These are phyloP conservation scores for Orientallactaga bullata DNA, from an alignment of 2,113 vertebrate species.

Conservation along the genomic window DNA sequence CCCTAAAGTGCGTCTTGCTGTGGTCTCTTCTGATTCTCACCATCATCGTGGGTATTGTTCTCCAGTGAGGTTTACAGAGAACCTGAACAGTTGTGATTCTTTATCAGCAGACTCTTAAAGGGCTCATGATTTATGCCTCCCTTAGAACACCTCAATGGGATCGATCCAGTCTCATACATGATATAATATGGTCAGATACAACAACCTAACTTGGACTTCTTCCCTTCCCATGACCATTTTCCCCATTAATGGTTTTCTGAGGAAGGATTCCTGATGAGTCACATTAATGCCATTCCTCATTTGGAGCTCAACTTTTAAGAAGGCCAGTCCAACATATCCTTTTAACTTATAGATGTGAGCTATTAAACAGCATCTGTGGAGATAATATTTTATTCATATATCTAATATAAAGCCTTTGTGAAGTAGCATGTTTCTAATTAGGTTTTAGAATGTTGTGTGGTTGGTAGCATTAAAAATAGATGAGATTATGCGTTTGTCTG, in stretches of 20 bases:
- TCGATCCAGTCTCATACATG: not conserved
- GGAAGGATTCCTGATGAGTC: not conserved
- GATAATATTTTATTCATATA: constrained; percentile 62
- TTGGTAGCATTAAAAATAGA: constrained; percentile 56
- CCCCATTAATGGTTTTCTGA: not conserved
- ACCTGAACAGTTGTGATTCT: not conserved
- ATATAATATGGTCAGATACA: not conserved
- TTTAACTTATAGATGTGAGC: not conserved
- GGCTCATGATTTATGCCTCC: rapidly evolving
- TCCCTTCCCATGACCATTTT: not conserved
- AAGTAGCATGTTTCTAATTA: constrained; percentile 63
- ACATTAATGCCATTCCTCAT: not conserved
- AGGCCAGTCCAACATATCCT: not conserved
- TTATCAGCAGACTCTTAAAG: not conserved
- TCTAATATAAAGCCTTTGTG: constrained; percentile 30
- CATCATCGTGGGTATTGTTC: not conserved
- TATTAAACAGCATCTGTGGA: constrained; percentile 14
- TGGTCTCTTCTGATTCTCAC: not conserved
- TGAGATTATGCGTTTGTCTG: constrained; percentile 38
- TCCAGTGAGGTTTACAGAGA: not conserved
- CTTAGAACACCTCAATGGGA: not conserved
- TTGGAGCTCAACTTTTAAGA: not conserved
- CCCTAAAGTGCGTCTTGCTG: not conserved
- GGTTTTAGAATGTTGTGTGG: constrained; percentile 14
- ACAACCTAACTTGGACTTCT: not conserved